Percentiles rank a stretch among this genome's conserved stretches.
phyloP scores from a whole-genome alignment of 2,797 vertebrate genomes.

The Podarcis siculus region DNA sequence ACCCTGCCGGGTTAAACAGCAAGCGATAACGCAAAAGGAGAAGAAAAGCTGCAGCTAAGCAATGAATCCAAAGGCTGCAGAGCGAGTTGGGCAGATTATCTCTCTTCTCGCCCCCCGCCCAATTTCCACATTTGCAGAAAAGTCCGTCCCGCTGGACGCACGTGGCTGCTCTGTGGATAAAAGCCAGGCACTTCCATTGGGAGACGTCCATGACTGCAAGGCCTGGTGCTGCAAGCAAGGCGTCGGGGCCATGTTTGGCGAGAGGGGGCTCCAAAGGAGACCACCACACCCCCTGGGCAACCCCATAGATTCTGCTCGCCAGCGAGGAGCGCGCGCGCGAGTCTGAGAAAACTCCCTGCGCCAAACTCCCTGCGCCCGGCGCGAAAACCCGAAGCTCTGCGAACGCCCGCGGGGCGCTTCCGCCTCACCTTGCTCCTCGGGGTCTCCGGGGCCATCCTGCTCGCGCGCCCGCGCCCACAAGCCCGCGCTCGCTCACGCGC shows the following conservation, averaged over 20 bases:
- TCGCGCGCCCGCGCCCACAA: background rate
- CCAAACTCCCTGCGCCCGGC: background rate
- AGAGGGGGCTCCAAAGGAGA: background rate
- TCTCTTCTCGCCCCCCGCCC: too few relatives aligned
- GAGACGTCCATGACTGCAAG: too few relatives aligned
- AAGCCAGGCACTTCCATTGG: background rate
- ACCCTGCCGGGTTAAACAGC: background rate
- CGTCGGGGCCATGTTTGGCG: background rate
- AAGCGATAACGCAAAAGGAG: background rate
- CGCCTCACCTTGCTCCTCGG: conserved; percentile 24
- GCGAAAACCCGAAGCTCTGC: background rate
- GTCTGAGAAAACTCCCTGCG: background rate
- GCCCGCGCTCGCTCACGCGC: background rate
- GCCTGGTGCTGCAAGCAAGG: background rate
- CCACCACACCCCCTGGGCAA: background rate
- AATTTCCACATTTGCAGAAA: background rate
- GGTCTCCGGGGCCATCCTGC: background rate
- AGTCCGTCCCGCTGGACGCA: background rate
- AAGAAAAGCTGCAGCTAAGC: background rate
- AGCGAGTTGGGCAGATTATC: background rate
- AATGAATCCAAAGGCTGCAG: background rate
- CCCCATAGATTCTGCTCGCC: background rate
- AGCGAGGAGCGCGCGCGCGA: too few relatives aligned
- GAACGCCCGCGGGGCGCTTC: conserved; percentile 10
- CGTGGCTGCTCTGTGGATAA: background rate